A percentile compares a stretch with the other conserved stretches of the same genome.
Evolutionary conservation across 2,113 vertebrate genomes (phyloP).

Genomic region (Peromyscus leucopus): DNA sequence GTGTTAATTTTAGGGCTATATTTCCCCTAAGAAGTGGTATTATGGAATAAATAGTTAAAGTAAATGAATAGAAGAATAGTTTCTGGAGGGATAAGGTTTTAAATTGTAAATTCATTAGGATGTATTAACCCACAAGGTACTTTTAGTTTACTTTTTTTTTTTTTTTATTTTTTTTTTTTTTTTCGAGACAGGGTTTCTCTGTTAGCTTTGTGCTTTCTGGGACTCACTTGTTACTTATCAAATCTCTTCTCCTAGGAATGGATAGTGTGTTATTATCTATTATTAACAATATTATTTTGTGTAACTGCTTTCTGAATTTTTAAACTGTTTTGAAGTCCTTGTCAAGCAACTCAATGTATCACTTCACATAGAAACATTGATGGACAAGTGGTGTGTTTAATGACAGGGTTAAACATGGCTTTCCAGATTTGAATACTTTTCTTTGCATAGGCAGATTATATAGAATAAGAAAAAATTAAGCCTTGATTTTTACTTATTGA

Average conservation of each 20-base stretch:
- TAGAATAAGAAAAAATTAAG: background rate
- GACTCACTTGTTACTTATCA: too few relatives aligned
- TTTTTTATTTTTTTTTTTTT: too few relatives aligned
- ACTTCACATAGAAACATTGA: background rate
- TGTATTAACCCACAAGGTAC: background rate
- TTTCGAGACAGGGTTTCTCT: too few relatives aligned
- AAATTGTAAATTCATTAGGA: background rate
- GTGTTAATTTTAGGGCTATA: background rate
- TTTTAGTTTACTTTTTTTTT: background rate
- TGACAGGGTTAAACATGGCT: background rate
- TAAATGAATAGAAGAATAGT: background rate
- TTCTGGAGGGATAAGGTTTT: background rate
- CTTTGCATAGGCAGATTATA: background rate
- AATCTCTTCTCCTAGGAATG: too few relatives aligned
- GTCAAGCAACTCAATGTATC: background rate
- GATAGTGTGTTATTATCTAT: background rate
- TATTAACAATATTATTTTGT: background rate
- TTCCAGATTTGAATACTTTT: background rate
- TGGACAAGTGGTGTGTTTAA: background rate
- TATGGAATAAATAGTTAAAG: background rate
- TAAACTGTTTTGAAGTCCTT: background rate
- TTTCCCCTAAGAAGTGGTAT: background rate
- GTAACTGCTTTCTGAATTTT: background rate
- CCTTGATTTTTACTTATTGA: background rate
- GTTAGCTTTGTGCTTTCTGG: too few relatives aligned